phyloP scores from a whole-genome alignment of 2,113 vertebrate species.

The Chaenogobius annularis region DNA sequence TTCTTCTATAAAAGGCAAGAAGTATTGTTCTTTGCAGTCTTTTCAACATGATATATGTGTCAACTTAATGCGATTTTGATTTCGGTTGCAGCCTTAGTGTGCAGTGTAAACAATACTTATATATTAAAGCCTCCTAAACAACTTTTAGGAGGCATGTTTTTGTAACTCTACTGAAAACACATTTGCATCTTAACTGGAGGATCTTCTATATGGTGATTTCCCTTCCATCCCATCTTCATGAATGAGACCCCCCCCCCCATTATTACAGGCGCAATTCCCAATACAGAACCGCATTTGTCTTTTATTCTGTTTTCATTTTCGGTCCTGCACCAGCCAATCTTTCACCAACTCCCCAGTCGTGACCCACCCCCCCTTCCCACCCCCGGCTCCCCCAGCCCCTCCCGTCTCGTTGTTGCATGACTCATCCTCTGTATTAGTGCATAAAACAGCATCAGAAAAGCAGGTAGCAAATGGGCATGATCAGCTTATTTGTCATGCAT shows the following conservation, averaged over 20 bases:
- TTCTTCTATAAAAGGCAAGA: too few species aligned
- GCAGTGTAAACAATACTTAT: too few species aligned
- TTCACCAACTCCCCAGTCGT: slow-evolving; percentile 35
- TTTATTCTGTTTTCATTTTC: slow-evolving; percentile 3
- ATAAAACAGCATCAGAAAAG: slow-evolving; percentile 57
- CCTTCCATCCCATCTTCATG: not conserved
- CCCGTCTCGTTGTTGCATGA: slow-evolving; percentile 47
- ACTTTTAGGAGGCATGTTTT: too few species aligned
- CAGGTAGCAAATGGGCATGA: slow-evolving; percentile 58
- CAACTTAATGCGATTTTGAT: too few species aligned
- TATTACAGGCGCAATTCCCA: not conserved
- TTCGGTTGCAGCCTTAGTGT: too few species aligned
- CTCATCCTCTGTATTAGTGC: slow-evolving; percentile 64
- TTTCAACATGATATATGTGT: too few species aligned
- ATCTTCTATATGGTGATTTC: not conserved
- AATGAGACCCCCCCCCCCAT: not conserved
- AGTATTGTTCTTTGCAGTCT: too few species aligned
- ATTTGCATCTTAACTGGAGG: not conserved
- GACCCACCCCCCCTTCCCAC: slow-evolving; percentile 26
- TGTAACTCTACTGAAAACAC: not conserved
- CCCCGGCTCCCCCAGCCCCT: slow-evolving; percentile 22
- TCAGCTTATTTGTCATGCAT: slow-evolving; percentile 67
- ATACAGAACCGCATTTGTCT: slow-evolving; percentile 5
- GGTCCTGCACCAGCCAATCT: slow-evolving; percentile 28
- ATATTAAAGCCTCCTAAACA: too few species aligned